Evolutionary conservation across 2,888 invertebrate species (phyloP).

Genomic region (Craniophora ligustri): DNA sequence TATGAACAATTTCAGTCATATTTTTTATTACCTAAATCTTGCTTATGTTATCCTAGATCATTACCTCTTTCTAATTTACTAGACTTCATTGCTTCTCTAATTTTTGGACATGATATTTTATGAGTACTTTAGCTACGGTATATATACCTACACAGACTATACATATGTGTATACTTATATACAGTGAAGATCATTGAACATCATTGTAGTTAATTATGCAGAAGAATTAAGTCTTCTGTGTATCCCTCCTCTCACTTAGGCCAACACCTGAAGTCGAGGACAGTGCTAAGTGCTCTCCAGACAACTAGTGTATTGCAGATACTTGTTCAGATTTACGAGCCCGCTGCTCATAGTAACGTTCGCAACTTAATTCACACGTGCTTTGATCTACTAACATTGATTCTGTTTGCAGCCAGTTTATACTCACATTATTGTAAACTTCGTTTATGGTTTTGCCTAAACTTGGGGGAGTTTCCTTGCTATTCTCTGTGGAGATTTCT

Average conservation of each 20-base stretch:
- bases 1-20: no score
- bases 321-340: slow-evolving; percentile 79
- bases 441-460: slow-evolving; percentile 6
- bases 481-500: background rate
- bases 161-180: no score
- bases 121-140: no score
- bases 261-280: slow-evolving; percentile 68
- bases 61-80: no score
- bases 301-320: slow-evolving; percentile 79
- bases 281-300: slow-evolving; percentile 83
- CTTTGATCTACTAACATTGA: slow-evolving; percentile 42
- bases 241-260: slow-evolving; percentile 35
- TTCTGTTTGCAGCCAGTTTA: slow-evolving; percentile 13
- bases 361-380: slow-evolving; percentile 51
- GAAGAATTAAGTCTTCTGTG: background rate
- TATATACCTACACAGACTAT: no score
- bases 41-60: no score
- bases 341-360: slow-evolving; percentile 59
- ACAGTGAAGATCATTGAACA: slow-evolving; percentile 29
- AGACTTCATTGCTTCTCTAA: no score
- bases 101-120: no score
- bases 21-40: no score
- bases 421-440: background rate
- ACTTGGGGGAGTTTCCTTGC: background rate
- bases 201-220: background rate